Conservation (phyloP, 2,797 vertebrate genomes). For the Pagetopsis macropterus region DNA sequence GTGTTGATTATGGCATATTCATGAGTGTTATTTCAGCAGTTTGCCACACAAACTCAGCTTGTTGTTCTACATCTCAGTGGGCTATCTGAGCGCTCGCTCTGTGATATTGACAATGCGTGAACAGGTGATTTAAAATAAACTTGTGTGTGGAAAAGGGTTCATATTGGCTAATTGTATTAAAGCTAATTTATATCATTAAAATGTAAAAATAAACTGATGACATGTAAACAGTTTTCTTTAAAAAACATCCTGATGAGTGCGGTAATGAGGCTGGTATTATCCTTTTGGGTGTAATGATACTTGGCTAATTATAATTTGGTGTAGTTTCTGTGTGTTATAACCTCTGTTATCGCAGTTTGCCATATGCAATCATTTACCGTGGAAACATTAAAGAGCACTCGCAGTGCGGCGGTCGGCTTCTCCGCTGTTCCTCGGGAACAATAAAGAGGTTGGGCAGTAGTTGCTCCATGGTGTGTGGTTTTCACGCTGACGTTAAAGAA, state of each 20-base stretch:
- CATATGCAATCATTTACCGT: slow-evolving; percentile 61
- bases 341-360: slow-evolving; percentile 43
- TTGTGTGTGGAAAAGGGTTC: slow-evolving; percentile 21
- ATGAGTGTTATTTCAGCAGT: slow-evolving; percentile 6
- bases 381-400: slow-evolving; percentile 42
- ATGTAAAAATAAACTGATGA: slow-evolving; percentile 63
- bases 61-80: slow-evolving; percentile 16
- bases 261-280: slow-evolving; percentile 57
- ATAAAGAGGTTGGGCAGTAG: slow-evolving; percentile 26
- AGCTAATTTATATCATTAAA: slow-evolving; percentile 51
- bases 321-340: slow-evolving; percentile 26
- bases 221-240: slow-evolving; percentile 54
- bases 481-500: slow-evolving; percentile 58
- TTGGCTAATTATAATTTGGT: slow-evolving; percentile 65
- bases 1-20: slow-evolving; percentile 14
- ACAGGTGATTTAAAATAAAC: neutral
- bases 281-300: slow-evolving; percentile 62
- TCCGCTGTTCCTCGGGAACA: slow-evolving; percentile 31
- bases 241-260: slow-evolving; percentile 41
- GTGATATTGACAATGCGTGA: slow-evolving; percentile 21
- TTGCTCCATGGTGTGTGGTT: slow-evolving; percentile 32
- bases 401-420: slow-evolving; percentile 14
- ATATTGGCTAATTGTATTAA: slow-evolving; percentile 17
- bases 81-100: neutral
- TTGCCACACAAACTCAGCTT: slow-evolving; percentile 6